A percentile compares a stretch with the other conserved stretches of the same genome.
phyloP scores from a whole-genome alignment of 1,140 invertebrate species.

The Spodoptera frugiperda region DNA sequence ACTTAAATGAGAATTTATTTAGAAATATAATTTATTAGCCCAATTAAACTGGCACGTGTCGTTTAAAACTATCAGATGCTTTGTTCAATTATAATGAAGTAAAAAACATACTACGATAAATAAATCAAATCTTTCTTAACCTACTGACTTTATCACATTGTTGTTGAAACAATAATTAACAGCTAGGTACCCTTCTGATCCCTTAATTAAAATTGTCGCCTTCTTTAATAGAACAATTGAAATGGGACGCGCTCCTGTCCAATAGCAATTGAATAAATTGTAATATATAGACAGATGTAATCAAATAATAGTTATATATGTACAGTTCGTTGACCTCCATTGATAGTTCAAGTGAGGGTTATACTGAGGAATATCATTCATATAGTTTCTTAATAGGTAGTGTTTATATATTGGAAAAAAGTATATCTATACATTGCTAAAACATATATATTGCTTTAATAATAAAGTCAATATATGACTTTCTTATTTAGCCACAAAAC shows the following conservation, averaged over 20 bases:
- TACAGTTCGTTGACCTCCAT: constrained; percentile 39
- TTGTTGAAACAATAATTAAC: constrained; percentile 36
- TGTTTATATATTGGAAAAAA: not conserved
- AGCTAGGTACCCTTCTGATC: constrained; percentile 20
- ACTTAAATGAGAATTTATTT: too few species aligned
- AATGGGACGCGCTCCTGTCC: constrained; percentile 54
- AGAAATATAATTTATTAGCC: too few species aligned
- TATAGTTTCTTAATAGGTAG: not conserved
- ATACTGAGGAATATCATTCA: not conserved
- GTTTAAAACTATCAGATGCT: too few species aligned
- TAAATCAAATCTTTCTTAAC: not conserved
- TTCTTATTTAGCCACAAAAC: too few species aligned
- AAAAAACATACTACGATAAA: not conserved
- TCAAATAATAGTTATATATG: constrained; percentile 53
- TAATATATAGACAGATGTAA: constrained; percentile 68
- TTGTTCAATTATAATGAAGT: too few species aligned
- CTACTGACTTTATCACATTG: not conserved
- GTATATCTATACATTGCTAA: too few species aligned
- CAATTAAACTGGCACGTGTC: too few species aligned
- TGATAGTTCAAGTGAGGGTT: constrained; percentile 27
- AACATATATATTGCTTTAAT: too few species aligned
- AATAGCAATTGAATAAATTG: constrained; percentile 70
- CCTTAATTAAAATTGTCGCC: constrained; percentile 48
- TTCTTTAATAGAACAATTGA: constrained; percentile 61
- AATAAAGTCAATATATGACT: too few species aligned